Conservation (phyloP, 2,888 invertebrate species). For the Tetheella fluctuosa region DNA sequence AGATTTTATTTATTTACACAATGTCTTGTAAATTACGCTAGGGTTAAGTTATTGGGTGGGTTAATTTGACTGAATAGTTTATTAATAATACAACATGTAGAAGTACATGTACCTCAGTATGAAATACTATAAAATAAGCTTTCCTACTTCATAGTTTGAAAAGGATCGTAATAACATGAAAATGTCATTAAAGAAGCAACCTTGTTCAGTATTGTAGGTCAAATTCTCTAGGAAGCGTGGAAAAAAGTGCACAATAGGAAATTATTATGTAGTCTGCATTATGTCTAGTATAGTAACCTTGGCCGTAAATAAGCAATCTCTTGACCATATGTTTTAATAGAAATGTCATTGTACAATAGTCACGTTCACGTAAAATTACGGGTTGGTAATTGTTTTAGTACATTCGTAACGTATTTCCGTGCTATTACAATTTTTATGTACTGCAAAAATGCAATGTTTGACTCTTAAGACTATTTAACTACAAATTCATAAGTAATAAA, state of each 20-base stretch:
- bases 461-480: too few relatives aligned
- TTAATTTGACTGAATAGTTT: background rate
- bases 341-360: constrained; percentile 3
- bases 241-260: constrained; percentile 13
- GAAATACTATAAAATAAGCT: background rate
- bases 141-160: background rate
- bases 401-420: background rate
- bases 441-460: too few relatives aligned
- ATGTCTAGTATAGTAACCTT: constrained; percentile 14
- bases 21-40: too few relatives aligned
- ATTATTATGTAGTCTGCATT: constrained; percentile 11
- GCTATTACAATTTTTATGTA: background rate
- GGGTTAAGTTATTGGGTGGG: background rate
- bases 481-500: background rate
- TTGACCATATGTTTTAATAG: background rate
- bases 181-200: background rate
- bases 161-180: background rate
- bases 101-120: background rate
- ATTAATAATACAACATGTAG: background rate
- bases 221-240: constrained; percentile 7
- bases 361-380: constrained; percentile 6
- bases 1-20: too few relatives aligned
- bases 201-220: constrained; percentile 9
- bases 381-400: background rate
- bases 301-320: constrained; percentile 13